Conservation (phyloP, 2,797 vertebrate species). For the Melanogrammus aeglefinus region DNA sequence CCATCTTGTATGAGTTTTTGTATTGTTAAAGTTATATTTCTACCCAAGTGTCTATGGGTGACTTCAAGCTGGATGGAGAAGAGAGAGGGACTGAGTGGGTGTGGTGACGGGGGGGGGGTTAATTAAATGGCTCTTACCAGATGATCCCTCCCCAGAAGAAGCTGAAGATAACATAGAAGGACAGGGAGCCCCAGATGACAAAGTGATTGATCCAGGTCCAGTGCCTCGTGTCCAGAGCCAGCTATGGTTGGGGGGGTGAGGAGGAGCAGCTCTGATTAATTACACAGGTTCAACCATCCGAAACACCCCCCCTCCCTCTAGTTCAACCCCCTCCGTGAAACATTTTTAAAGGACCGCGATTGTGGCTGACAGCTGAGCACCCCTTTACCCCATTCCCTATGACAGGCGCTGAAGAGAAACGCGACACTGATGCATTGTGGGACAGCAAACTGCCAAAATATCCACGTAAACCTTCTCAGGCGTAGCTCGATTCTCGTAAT, state of each 20-base stretch:
- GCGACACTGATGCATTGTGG: not conserved
- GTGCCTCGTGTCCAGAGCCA: slow-evolving; percentile 93
- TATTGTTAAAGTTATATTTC: no score
- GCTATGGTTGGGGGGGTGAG: slow-evolving; percentile 61
- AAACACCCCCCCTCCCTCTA: not conserved
- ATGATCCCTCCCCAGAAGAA: slow-evolving; percentile 99
- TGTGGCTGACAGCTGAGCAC: not conserved
- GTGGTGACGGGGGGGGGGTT: not conserved
- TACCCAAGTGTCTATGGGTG: not conserved
- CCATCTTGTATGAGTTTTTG: no score
- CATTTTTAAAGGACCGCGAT: not conserved
- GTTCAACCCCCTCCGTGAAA: not conserved
- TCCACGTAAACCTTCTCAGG: not conserved
- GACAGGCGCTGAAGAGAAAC: not conserved
- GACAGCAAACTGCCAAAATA: not conserved
- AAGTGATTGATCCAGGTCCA: slow-evolving; percentile 99
- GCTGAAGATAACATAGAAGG: slow-evolving; percentile 97
- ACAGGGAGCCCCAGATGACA: slow-evolving; percentile 96
- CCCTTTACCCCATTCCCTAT: not conserved
- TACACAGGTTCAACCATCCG: not conserved
- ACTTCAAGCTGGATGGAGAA: not conserved
- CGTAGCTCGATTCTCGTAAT: not conserved
- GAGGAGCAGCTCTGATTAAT: slow-evolving; percentile 3
- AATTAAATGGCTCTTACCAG: slow-evolving; percentile 74
- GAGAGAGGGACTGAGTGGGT: not conserved